These are phyloP conservation scores for Monodelphis domestica DNA, from an alignment of 2,797 vertebrate species.

Conservation along the genomic window DNA sequence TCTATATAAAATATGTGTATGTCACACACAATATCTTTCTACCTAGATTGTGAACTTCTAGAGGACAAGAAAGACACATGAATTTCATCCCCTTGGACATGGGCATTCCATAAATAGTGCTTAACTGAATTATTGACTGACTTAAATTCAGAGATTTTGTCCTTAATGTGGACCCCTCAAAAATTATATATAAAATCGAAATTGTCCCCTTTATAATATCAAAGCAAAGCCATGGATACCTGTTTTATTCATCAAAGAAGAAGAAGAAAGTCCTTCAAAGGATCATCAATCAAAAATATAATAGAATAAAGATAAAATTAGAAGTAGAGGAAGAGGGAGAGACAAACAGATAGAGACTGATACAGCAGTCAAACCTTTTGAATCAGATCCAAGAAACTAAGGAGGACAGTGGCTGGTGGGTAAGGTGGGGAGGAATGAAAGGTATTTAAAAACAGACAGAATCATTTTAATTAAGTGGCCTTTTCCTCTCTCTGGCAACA, in stretches of 20 bases:
- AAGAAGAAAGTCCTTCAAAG: neutral
- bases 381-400: neutral
- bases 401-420: neutral
- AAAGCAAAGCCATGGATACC: neutral
- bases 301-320: too few relatives aligned
- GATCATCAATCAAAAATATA: neutral
- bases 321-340: too few relatives aligned
- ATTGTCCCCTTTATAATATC: neutral
- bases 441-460: neutral
- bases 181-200: neutral
- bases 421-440: neutral
- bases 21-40: neutral
- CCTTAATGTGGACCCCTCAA: neutral
- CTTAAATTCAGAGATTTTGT: neutral
- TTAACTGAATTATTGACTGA: neutral
- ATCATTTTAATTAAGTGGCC: neutral
- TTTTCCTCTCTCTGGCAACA: conserved; percentile 4
- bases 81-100: neutral
- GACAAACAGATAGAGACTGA: neutral
- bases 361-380: neutral
- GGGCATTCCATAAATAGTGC: neutral
- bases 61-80: neutral
- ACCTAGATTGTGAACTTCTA: neutral
- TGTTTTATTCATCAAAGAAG: neutral
- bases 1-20: too few relatives aligned